These are phyloP conservation scores for Prunella himalayana DNA, from an alignment of 2,113 vertebrate genomes.

Conservation along the genomic window DNA sequence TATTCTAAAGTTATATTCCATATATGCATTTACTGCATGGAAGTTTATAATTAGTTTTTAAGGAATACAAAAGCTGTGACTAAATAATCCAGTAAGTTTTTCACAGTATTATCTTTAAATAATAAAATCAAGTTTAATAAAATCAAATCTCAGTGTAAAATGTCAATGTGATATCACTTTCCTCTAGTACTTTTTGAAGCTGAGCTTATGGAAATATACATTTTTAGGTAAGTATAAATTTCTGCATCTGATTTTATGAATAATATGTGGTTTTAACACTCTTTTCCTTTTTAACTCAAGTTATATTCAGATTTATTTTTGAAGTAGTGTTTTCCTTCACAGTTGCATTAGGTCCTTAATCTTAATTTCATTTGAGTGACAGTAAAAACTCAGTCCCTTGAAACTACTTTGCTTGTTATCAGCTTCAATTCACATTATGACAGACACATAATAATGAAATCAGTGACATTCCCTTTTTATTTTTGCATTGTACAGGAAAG, in stretches of 20 bases:
- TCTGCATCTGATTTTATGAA: neutral
- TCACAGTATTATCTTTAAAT: neutral
- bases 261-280: rapidly evolving
- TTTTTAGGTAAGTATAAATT: neutral
- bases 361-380: neutral
- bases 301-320: neutral
- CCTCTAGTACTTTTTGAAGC: neutral
- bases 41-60: neutral
- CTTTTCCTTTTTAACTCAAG: neutral
- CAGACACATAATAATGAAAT: neutral
- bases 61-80: neutral
- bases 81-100: neutral
- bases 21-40: rapidly evolving
- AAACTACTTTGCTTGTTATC: neutral
- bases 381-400: neutral
- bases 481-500: neutral
- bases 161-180: neutral
- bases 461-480: neutral
- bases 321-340: neutral
- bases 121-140: too few species aligned
- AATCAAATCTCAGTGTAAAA: neutral
- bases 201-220: neutral
- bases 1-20: neutral
- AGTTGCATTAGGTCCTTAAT: neutral
- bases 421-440: neutral